Percentiles rank a stretch among this genome's conserved stretches.
Conservation (phyloP, 2,888 invertebrate species). For the Ctena decussata region DNA sequence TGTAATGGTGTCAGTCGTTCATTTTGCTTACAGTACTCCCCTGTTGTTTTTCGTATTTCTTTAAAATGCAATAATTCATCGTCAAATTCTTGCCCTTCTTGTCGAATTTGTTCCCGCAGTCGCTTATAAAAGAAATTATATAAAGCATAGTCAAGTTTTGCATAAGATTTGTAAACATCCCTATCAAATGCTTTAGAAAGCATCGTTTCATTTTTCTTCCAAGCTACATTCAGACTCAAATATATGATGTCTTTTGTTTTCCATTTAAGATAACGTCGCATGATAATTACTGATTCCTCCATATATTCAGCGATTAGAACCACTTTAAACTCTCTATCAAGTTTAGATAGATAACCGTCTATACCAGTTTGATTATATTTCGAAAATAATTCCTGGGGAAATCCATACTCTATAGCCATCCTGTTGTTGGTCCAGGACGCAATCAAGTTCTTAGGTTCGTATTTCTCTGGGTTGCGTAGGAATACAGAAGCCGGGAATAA, state of each 20-base stretch:
- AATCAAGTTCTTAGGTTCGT: slow-evolving; percentile 45
- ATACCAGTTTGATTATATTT: slow-evolving; percentile 36
- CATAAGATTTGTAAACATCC: slow-evolving; percentile 49
- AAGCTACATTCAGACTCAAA: slow-evolving; percentile 46
- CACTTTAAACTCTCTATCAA: slow-evolving; percentile 69
- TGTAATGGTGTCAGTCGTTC: not conserved
- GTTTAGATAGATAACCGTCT: slow-evolving; percentile 56
- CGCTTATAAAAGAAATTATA: slow-evolving; percentile 51
- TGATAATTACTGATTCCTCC: slow-evolving; percentile 72
- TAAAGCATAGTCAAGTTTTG: slow-evolving; percentile 46
- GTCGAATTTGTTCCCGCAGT: slow-evolving; percentile 46
- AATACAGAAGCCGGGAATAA: slow-evolving; percentile 41
- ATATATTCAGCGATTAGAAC: slow-evolving; percentile 71
- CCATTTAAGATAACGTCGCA: slow-evolving; percentile 69
- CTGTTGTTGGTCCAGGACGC: slow-evolving; percentile 60
- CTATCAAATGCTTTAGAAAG: slow-evolving; percentile 42
- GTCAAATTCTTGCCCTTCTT: slow-evolving; percentile 58
- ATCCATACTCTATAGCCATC: slow-evolving; percentile 70
- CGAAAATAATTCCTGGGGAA: slow-evolving; percentile 49
- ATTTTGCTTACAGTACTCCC: slow-evolving; percentile 51
- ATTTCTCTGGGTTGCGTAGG: slow-evolving; percentile 49
- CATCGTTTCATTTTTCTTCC: slow-evolving; percentile 46
- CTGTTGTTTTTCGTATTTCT: slow-evolving; percentile 39
- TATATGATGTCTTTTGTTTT: slow-evolving; percentile 70
- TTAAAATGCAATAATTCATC: slow-evolving; percentile 57